Percentiles rank a stretch among this genome's conserved stretches.
phyloP scores from a whole-genome alignment of 2,797 vertebrate species.

The Tokudaia muenninki region DNA sequence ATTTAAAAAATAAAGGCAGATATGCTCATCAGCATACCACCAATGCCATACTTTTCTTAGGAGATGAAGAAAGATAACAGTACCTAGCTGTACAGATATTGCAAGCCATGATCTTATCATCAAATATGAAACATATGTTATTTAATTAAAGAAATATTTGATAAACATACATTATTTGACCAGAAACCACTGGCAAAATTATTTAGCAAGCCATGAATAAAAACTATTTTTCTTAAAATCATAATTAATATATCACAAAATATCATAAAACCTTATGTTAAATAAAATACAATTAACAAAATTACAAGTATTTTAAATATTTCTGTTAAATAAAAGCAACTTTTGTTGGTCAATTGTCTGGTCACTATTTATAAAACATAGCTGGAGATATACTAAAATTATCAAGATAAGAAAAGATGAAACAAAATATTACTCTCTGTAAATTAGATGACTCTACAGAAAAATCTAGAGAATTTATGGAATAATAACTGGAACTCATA shows the following conservation, averaged over 20 bases:
- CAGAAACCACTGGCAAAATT: not conserved
- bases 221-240: not conserved
- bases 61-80: not conserved
- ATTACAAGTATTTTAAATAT: not conserved
- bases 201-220: not conserved
- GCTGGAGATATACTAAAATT: not conserved
- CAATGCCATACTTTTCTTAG: not conserved
- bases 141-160: conserved; percentile 4
- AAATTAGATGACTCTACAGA: not conserved
- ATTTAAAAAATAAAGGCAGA: not conserved
- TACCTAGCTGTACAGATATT: not conserved
- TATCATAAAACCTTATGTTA: not conserved
- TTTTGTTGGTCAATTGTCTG: not conserved
- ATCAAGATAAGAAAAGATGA: not conserved
- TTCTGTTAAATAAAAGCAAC: not conserved
- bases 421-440: not conserved
- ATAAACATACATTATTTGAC: not conserved
- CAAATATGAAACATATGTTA: not conserved
- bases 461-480: conserved; percentile 34
- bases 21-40: not conserved
- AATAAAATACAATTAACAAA: not conserved
- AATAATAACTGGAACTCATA: conserved; percentile 37
- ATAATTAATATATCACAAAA: not conserved
- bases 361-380: not conserved
- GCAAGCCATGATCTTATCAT: not conserved